Conservation (phyloP, 2,113 vertebrate species). For the Plectropomus leopardus region DNA sequence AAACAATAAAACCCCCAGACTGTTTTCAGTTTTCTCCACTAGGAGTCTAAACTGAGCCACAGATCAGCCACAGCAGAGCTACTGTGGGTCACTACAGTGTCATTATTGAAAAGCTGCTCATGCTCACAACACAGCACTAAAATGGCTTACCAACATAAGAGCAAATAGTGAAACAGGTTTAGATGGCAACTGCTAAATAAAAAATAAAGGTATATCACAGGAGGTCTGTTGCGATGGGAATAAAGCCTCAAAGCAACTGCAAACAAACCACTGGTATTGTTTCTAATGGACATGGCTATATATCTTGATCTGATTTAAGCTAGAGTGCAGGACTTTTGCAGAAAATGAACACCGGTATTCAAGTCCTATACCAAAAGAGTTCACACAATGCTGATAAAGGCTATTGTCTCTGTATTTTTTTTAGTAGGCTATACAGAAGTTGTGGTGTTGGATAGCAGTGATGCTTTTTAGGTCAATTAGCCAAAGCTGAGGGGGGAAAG, state of each 20-base stretch:
- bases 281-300: background rate
- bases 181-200: conserved; percentile 45
- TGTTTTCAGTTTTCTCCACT: conserved; percentile 37
- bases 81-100: background rate
- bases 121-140: background rate
- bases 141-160: conserved; percentile 18
- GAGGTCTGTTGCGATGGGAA: conserved; percentile 52
- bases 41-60: conserved; percentile 56
- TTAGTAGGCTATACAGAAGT: no score
- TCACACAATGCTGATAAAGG: no score
- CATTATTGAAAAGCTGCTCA: background rate
- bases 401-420: no score
- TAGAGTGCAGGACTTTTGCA: no score
- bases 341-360: no score
- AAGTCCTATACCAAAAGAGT: no score
- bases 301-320: background rate
- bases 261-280: background rate
- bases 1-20: no score
- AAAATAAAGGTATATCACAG: conserved; percentile 37
- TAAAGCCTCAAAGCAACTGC: conserved; percentile 57
- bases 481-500: no score
- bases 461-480: no score
- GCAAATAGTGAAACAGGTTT: conserved; percentile 37
- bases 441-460: no score
- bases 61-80: background rate